Base-by-base conservation (phyloP, 2,113 vertebrate genomes). In the Aythya baeri region DNA sequence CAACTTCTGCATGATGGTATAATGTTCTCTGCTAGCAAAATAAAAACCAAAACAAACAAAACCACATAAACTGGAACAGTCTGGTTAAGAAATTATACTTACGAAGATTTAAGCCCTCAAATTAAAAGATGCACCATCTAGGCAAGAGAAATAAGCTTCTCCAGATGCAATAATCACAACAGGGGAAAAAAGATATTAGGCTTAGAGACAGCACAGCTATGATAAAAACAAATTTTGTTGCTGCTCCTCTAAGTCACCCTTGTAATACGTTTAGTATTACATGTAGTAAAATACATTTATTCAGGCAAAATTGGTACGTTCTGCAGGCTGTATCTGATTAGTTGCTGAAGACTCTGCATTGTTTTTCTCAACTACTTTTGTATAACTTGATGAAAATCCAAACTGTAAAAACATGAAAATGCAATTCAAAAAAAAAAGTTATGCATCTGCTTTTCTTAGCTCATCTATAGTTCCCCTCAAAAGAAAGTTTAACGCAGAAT, bases 21-120 rank as follows among this genome's bases (percentile, higher is more conserved):
- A 58, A 79, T 55, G 41, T 80, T 50, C 41, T 83, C 85, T 70
- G 85, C 44, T 31, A 83, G 21, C 8, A 17, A 62, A 49, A 49
- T 49, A 21, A 49, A 49, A 49, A 49, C 5, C 46, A 49, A 49
- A 49, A 49, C 46, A 46, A 20, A 20, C 46, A 49, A 41, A 9
- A 46, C 9, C 9, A 41, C 22, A 29, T 9, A 79, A 85, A 16
- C 50, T 31, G 13, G 43, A 58, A 95, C 22, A 88, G 62, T 26
- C 83, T 52, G 43, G 52, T 67, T 68, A 84, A 76, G 68, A 81
- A 95, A 88, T 54, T 32, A 3, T 58, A 63, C 72, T 54, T 72
- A 89, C 86, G 83, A 81, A 92, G 73, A 44, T 68, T 84, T 92
- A 93, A 91, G 41, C 29, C 44, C 86, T 86, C 80, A 86, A 89